Evolutionary conservation across 1,140 invertebrate genomes (phyloP), one percentile per base, ranked within the genome.

Genomic region (Hermetia illucens): DNA sequence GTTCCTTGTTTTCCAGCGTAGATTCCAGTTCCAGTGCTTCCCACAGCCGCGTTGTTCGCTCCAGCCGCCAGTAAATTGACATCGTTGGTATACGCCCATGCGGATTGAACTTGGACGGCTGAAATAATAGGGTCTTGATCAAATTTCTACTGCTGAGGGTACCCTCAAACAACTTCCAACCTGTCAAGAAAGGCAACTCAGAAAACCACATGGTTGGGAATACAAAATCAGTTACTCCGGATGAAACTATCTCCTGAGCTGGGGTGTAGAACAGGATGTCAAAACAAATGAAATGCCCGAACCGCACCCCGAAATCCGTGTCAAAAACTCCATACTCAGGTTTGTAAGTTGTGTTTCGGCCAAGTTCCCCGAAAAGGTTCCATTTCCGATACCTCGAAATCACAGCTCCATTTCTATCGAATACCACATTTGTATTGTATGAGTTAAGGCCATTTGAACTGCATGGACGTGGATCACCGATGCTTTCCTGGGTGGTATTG

Each of bases 221-320:
- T 0, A 84, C 57, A 29, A 89, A 70, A 52, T 89, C 77, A 3
- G 64, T 71, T 2, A 87, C 50, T 1, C 63, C 57, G 35, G 46
- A 35, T 16, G 30, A 5, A 8, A 51, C 34, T 17, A 60, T 17
- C 24, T 46, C 34, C 4, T 52, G 43, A 0, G 48, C 48, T 0
- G 85, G 84, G 3, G 66, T 51, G 29, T 70, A 46, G 49, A 77
- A 88, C 2, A 87, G 37, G 8, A 89, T 71, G 54, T 90, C 86
- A 44, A 83, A 84, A 49, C 83, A 84, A 12, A 74, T 79, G 36
- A 85, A 72, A 5, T 75, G 66, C 0, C 83, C 86, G 52, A 93
- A 91, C 12, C 65, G 75, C 0, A 86, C 81, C 3, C 77, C 77
- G 48, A 90, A 91, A 54, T 87, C 82, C 0, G 86, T 89, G 4